phyloP scores from a whole-genome alignment of 2,797 vertebrate genomes.

The Moxostoma hubbsi region DNA sequence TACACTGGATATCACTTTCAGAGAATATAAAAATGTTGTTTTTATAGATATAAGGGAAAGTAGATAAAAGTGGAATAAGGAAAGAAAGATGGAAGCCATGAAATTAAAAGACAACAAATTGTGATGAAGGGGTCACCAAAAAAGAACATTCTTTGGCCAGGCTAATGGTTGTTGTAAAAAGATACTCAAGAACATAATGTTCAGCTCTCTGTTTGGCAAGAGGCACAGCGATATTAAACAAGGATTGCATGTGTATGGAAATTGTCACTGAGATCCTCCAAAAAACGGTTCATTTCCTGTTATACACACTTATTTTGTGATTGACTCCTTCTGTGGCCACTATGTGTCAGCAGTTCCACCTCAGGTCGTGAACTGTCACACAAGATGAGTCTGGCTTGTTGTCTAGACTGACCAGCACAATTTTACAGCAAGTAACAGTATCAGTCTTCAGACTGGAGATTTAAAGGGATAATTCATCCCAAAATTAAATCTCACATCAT shows the following conservation, averaged over 20 bases:
- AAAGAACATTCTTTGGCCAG: conserved; percentile 71
- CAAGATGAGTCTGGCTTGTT: background rate
- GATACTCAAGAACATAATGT: conserved; percentile 70
- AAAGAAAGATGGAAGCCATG: background rate
- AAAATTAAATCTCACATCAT: too few species aligned
- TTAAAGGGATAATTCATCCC: too few species aligned
- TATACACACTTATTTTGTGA: conserved; percentile 14
- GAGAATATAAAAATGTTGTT: background rate
- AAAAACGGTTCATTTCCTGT: conserved; percentile 27
- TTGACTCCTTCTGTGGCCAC: conserved; percentile 1
- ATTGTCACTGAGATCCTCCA: conserved; percentile 29
- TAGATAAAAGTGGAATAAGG: background rate
- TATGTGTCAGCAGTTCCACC: background rate
- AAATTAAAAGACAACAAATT: background rate
- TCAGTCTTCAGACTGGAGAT: background rate
- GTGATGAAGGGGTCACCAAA: conserved; percentile 54
- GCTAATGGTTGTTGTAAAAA: conserved; percentile 60
- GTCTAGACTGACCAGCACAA: background rate
- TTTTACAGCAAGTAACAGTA: background rate
- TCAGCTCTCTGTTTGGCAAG: conserved; percentile 58
- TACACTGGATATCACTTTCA: background rate
- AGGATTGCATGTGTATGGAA: conserved; percentile 29
- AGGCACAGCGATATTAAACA: conserved; percentile 56
- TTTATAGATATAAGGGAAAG: background rate
- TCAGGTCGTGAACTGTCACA: background rate